These are phyloP conservation scores for Drosophila silvestris DNA, from an alignment of 2,888 invertebrate species.

Conservation along the genomic window DNA sequence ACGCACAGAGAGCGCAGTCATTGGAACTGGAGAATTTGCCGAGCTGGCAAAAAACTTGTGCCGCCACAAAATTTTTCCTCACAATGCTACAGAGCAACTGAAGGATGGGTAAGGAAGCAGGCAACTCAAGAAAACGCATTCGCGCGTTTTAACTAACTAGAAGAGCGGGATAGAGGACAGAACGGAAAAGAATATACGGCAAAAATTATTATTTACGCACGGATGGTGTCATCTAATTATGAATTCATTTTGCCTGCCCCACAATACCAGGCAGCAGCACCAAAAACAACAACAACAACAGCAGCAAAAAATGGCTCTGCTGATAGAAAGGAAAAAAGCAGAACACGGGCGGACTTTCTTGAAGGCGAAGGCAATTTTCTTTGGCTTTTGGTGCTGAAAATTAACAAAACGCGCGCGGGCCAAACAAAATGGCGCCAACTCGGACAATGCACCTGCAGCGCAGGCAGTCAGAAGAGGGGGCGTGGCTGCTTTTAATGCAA, in stretches of 20 bases:
- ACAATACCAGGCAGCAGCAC: constrained; percentile 24
- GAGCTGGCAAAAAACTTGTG: constrained; percentile 70
- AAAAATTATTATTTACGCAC: constrained; percentile 85
- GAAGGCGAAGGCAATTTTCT: constrained; percentile 63
- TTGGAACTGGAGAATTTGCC: constrained; percentile 47
- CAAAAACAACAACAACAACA: constrained; percentile 43
- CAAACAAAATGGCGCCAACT: constrained; percentile 67
- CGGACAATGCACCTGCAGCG: constrained; percentile 76
- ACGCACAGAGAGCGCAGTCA: constrained; percentile 49
- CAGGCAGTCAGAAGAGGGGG: constrained; percentile 10
- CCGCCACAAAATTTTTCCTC: constrained; percentile 62
- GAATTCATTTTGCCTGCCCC: constrained; percentile 81
- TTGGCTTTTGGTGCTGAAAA: constrained; percentile 64
- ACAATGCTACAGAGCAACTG: constrained; percentile 55
- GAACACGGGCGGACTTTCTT: constrained; percentile 40
- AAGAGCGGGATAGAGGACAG: constrained; percentile 39
- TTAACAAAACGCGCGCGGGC: constrained; percentile 72
- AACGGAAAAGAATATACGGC: constrained; percentile 43
- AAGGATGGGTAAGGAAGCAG: neutral
- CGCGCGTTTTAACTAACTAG: constrained; percentile 79
- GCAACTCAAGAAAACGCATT: constrained; percentile 78
- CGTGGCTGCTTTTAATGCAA: constrained; percentile 72
- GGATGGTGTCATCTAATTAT: constrained; percentile 86
- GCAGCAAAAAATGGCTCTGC: constrained; percentile 47
- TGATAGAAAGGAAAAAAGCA: constrained; percentile 15